Evolutionary conservation across 2,113 vertebrate genomes (phyloP).

Genomic region (Phylloscopus whistleri): DNA sequence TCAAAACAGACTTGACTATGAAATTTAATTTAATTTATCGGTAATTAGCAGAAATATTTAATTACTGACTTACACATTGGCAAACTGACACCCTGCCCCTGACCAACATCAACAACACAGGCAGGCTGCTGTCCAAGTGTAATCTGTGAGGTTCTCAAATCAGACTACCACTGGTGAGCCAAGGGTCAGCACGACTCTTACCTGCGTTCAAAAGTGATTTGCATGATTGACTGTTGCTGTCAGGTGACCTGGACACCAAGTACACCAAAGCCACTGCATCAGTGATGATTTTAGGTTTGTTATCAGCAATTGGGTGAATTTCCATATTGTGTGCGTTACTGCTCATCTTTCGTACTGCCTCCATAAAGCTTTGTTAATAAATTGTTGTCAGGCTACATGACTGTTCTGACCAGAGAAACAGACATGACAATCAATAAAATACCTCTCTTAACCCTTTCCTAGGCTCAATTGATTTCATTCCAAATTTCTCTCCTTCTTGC

Average conservation of each 20-base stretch:
- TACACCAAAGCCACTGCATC: fast-evolving
- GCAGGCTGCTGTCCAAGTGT: background rate
- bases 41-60: background rate
- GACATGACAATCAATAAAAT: background rate
- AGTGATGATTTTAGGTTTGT: background rate
- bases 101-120: fast-evolving
- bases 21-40: background rate
- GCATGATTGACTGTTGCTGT: fast-evolving
- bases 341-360: background rate
- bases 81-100: background rate
- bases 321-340: fast-evolving
- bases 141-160: background rate
- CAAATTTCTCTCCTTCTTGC: background rate
- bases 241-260: background rate
- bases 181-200: background rate
- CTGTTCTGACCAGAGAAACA: background rate
- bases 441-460: background rate
- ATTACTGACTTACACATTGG: background rate
- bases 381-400: background rate
- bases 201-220: background rate
- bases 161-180: background rate
- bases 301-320: background rate
- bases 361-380: background rate
- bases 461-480: background rate
- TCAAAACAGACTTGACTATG: background rate